Conservation (phyloP, 1,140 invertebrate species). For the Aculops lycopersici region DNA sequence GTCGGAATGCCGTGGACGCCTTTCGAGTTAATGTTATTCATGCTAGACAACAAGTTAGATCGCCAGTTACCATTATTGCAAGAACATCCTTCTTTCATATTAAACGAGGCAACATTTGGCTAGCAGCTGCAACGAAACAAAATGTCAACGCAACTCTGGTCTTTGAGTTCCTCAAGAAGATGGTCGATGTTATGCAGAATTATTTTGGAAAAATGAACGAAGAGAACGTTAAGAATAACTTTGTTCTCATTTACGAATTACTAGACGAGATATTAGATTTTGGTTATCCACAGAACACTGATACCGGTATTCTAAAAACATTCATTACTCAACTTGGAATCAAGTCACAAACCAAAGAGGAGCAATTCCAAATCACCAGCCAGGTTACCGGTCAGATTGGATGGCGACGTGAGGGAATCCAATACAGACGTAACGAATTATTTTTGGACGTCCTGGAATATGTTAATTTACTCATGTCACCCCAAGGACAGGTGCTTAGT, state of each 20-base stretch:
- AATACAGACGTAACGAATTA: constrained; percentile 88
- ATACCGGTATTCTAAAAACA: constrained; percentile 91
- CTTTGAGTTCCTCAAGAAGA: constrained; percentile 95
- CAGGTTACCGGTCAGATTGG: constrained; percentile 45
- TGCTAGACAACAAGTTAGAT: constrained; percentile 87
- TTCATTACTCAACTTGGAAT: constrained; percentile 98
- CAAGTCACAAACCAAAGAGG: constrained; percentile 92
- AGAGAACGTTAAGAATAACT: constrained; percentile 99
- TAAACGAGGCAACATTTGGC: constrained; percentile 91
- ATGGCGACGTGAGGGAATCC: constrained; percentile 97
- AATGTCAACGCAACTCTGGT: constrained; percentile 99
- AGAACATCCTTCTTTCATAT: constrained; percentile 97
- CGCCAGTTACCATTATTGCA: constrained; percentile 94
- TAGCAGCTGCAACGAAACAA: constrained; percentile 93
- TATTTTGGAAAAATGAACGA: constrained; percentile 99
- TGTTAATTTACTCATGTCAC: constrained; percentile 95
- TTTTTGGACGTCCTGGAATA: constrained; percentile 97
- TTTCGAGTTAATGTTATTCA: constrained; percentile 98
- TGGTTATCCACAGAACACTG: constrained; percentile 98
- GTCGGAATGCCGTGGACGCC: constrained; percentile 91
- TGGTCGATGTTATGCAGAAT: constrained; percentile 95
- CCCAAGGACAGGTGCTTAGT: constrained; percentile 92
- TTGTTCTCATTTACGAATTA: constrained; percentile 95
- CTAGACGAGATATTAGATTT: constrained; percentile 98
- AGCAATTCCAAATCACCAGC: constrained; percentile 95